phyloP scores from a whole-genome alignment of 2,888 invertebrate genomes.

The Monoplex corrugatus region DNA sequence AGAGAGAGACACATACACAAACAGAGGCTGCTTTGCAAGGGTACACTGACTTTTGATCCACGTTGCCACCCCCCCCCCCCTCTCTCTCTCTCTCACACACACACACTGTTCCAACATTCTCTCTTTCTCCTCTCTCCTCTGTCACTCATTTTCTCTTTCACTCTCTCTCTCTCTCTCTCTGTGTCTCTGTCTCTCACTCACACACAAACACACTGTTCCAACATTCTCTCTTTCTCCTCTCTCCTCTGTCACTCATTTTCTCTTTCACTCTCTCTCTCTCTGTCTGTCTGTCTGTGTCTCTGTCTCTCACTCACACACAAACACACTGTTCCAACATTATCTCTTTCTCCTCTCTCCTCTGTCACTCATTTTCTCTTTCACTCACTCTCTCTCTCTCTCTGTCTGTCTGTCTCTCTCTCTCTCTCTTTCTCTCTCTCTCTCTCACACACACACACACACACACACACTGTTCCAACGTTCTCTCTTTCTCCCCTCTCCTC shows the following conservation, averaged over 20 bases:
- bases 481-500: too few relatives aligned
- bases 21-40: background rate
- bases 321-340: too few relatives aligned
- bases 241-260: too few relatives aligned
- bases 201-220: background rate
- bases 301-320: too few relatives aligned
- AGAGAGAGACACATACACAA: background rate
- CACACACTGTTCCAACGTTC: too few relatives aligned
- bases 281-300: background rate
- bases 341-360: too few relatives aligned
- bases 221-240: background rate
- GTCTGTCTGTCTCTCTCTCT: slow-evolving; percentile 15
- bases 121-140: background rate
- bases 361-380: too few relatives aligned
- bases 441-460: too few relatives aligned
- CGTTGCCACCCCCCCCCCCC: too few relatives aligned
- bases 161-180: background rate
- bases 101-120: background rate
- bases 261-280: background rate
- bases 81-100: too few relatives aligned
- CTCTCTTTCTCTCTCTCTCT: background rate
- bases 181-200: background rate
- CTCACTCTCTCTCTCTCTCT: background rate
- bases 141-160: background rate
- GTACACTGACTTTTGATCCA: too few relatives aligned